Evolutionary conservation across 2,113 vertebrate genomes (phyloP).

Genomic region (Phycodurus eques): DNA sequence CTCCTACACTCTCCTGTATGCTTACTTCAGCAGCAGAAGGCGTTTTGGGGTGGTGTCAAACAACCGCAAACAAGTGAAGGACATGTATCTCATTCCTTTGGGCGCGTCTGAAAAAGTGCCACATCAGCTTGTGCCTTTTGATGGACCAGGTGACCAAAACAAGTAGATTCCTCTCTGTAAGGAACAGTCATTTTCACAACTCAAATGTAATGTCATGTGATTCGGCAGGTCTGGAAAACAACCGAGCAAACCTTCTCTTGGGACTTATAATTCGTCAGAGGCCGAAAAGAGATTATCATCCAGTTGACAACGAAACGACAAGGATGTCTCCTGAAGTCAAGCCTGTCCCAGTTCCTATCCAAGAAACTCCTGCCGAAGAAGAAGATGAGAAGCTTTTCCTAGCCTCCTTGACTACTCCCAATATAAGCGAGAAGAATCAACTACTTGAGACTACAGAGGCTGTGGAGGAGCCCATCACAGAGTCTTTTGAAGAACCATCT

Average conservation of each 20-base stretch:
- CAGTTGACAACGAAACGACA: conserved; percentile 75
- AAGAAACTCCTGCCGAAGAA: conserved; percentile 70
- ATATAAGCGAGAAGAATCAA: conserved; percentile 80
- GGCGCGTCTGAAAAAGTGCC: conserved; percentile 93
- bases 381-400: conserved; percentile 87
- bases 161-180: neutral
- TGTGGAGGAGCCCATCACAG: conserved; percentile 56
- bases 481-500: conserved; percentile 62
- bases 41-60: conserved; percentile 96
- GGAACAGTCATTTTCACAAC: neutral
- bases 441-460: conserved; percentile 71
- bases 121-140: conserved; percentile 96
- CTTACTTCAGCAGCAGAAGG: conserved; percentile 96
- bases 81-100: conserved; percentile 97
- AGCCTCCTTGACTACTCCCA: conserved; percentile 79
- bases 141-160: conserved; percentile 87
- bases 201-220: conserved; percentile 19
- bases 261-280: conserved; percentile 94
- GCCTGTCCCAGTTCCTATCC: conserved; percentile 70
- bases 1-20: conserved; percentile 90
- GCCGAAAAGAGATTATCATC: conserved; percentile 83
- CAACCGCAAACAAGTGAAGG: conserved; percentile 95
- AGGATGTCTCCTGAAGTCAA: conserved; percentile 82
- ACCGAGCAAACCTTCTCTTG: conserved; percentile 89
- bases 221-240: conserved; percentile 86